Evolutionary conservation across 1,140 invertebrate genomes (phyloP).

Genomic region (Penaeus vannamei): DNA sequence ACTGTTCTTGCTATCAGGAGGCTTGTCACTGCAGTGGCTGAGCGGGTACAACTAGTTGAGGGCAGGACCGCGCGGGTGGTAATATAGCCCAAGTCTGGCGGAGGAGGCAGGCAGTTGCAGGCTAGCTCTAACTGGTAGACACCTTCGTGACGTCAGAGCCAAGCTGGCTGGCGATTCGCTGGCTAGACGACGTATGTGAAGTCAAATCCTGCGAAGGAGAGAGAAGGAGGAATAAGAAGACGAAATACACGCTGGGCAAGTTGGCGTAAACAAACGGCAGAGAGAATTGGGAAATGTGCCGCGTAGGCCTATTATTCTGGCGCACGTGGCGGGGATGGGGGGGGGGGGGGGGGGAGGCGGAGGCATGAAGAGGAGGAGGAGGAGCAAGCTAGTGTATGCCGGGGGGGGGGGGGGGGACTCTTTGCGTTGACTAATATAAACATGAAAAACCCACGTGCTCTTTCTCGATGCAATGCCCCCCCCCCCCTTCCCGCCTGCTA

Average conservation of each 20-base stretch:
- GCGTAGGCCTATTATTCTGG: too few species aligned
- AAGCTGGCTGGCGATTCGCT: constrained; percentile 25
- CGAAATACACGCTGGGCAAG: too few species aligned
- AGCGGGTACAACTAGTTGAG: background rate
- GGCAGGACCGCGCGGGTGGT: background rate
- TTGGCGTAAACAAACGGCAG: background rate
- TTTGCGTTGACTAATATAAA: background rate
- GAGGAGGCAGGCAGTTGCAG: constrained; percentile 3
- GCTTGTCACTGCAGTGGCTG: background rate
- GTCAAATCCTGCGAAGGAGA: constrained; percentile 50
- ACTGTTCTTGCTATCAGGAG: background rate
- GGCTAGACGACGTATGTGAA: constrained; percentile 41
- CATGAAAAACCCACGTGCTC: background rate
- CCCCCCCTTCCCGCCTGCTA: too few species aligned
- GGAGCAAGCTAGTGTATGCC: background rate
- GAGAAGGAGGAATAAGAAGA: background rate
- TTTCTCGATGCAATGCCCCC: background rate
- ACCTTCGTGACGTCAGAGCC: constrained; percentile 40
- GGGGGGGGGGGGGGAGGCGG: background rate
- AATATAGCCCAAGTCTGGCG: background rate
- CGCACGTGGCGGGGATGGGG: background rate
- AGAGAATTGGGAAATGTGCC: background rate
- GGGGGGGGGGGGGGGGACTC: background rate
- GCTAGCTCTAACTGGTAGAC: constrained; percentile 42
- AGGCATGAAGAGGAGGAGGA: background rate